These are phyloP conservation scores for Lasioglossum vierecki DNA, from an alignment of 2,888 invertebrate genomes.

Conservation along the genomic window DNA sequence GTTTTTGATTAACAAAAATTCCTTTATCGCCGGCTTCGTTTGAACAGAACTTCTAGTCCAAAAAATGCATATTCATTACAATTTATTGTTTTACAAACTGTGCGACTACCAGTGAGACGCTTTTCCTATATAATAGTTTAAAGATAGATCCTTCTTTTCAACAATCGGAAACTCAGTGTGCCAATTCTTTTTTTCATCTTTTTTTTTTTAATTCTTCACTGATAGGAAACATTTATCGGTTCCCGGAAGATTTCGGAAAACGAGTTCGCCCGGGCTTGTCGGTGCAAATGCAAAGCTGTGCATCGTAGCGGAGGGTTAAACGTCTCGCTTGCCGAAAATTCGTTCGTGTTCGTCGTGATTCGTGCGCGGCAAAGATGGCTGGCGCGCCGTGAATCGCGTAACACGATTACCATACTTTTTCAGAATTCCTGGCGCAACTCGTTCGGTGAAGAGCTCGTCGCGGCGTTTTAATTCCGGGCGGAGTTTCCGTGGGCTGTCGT, in stretches of 20 bases:
- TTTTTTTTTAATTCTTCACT: no score
- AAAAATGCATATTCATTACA: background rate
- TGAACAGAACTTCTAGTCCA: background rate
- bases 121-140: background rate
- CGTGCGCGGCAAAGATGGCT: conserved; percentile 8
- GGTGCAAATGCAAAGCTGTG: background rate
- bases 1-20: conserved; percentile 4
- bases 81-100: background rate
- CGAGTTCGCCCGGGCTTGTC: background rate
- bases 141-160: background rate
- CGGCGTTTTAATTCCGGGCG: conserved; percentile 47
- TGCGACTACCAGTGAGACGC: background rate
- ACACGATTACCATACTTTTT: conserved; percentile 49
- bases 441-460: conserved; percentile 36
- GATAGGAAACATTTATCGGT: background rate
- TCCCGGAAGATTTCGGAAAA: background rate
- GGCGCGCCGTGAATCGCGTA: conserved; percentile 32
- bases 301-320: background rate
- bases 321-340: conserved; percentile 3
- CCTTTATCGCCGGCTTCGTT: background rate
- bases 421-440: conserved; percentile 29
- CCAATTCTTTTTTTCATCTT: background rate
- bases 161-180: background rate
- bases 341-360: background rate
- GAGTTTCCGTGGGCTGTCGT: conserved; percentile 32